These are phyloP conservation scores for Mastomys natalensis DNA, from an alignment of 2,113 vertebrate species.

Conservation along the genomic window DNA sequence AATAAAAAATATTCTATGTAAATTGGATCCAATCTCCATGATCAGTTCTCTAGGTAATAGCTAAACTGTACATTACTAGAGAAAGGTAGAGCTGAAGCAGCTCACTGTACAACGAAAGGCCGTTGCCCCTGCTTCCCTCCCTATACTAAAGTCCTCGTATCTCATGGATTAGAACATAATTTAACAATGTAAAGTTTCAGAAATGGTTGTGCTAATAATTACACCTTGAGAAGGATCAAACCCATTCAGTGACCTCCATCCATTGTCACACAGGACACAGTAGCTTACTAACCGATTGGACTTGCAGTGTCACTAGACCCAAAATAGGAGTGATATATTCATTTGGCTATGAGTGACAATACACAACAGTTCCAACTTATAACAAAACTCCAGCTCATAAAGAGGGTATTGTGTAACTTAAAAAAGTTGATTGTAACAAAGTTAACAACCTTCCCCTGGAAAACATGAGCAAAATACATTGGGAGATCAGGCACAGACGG, in stretches of 20 bases:
- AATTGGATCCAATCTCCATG: slow-evolving; percentile 76
- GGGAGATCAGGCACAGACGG: slow-evolving; percentile 97
- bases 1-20: slow-evolving; percentile 83
- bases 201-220: slow-evolving; percentile 83
- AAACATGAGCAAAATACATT: slow-evolving; percentile 86
- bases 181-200: slow-evolving; percentile 78
- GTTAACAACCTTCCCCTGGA: slow-evolving; percentile 86
- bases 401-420: slow-evolving; percentile 88
- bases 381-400: slow-evolving; percentile 89
- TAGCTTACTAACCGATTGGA: slow-evolving; percentile 91
- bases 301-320: slow-evolving; percentile 85
- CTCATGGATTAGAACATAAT: slow-evolving; percentile 77
- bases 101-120: slow-evolving; percentile 76
- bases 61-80: slow-evolving; percentile 79
- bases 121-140: slow-evolving; percentile 54
- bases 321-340: slow-evolving; percentile 84
- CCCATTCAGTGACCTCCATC: slow-evolving; percentile 77
- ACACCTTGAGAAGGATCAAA: slow-evolving; percentile 83
- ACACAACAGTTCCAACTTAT: slow-evolving; percentile 86
- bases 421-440: slow-evolving; percentile 91
- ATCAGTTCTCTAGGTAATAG: slow-evolving; percentile 55
- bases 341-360: slow-evolving; percentile 88
- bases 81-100: slow-evolving; percentile 82
- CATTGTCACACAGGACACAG: slow-evolving; percentile 83
- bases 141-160: slow-evolving; percentile 71